These are phyloP conservation scores for Hafferia zeledoni DNA, from an alignment of 2,797 vertebrate genomes.

Conservation along the genomic window DNA sequence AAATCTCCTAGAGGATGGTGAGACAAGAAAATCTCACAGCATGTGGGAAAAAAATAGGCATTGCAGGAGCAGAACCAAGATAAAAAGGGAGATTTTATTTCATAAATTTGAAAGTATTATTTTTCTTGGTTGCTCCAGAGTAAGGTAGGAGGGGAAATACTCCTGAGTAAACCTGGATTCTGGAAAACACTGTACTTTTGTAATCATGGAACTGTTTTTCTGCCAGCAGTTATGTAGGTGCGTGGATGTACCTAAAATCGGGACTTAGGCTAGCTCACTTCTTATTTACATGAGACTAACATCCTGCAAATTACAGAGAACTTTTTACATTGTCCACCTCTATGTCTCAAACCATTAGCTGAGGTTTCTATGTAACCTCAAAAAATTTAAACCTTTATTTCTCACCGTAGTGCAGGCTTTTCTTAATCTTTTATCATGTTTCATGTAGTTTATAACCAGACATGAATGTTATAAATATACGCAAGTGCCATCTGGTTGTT, in stretches of 20 bases:
- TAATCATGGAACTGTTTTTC: background rate
- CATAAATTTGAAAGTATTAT: background rate
- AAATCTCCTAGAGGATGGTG: background rate
- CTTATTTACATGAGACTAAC: background rate
- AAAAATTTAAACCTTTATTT: background rate
- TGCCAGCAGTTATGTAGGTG: background rate
- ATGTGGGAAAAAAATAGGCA: background rate
- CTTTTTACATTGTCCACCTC: background rate
- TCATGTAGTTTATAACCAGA: conserved; percentile 14
- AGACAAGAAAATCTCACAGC: background rate
- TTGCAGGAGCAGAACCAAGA: background rate
- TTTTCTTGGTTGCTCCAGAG: background rate
- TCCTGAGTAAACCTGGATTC: background rate
- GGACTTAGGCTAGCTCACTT: background rate
- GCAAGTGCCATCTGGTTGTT: conserved; percentile 50
- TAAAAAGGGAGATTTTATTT: background rate
- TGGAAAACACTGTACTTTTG: background rate
- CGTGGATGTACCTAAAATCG: background rate
- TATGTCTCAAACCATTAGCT: background rate
- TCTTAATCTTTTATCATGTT: background rate
- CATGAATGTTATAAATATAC: conserved; percentile 20
- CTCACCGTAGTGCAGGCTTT: background rate
- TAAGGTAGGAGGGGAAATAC: background rate
- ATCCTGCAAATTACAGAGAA: background rate
- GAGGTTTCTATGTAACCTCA: background rate